Base-by-base conservation (phyloP, 2,888 invertebrate genomes). In the Hofmannophila pseudospretella region DNA sequence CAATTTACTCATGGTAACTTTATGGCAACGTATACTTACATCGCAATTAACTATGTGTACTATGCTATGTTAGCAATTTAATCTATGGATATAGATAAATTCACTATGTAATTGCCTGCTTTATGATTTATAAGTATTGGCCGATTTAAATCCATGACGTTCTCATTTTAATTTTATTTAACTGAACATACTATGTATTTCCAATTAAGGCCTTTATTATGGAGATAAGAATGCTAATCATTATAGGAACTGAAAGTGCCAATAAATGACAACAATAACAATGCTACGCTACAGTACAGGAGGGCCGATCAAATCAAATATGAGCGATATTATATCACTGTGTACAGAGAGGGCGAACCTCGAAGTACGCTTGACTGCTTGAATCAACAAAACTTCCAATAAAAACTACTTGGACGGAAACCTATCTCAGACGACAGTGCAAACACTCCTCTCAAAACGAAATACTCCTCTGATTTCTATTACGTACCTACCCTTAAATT, bases 401-500 rank as follows among this genome's bases (percentile, higher is more conserved):
- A 84, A 81, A 81, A 84, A 82, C 80, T 80, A 82, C 80, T 80
- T 70, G 73, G 70, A 61, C 57, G 58, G 38, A 51, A 51, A 51
- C 49, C 57, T 49, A 52, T 52, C 52, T 47, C 54, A 45, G 57
- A 48, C 52, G 54, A 51, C 54, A 54, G 38, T 34, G 50, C 51
- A 68, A 68, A 67, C 65, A 82, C 76, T 79, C 61, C 56, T 53
- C 57, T 61, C 58, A 51, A n/a, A 49, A 19, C 12, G 60, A 54
- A 58, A 62, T 59, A 58, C 73, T 69, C 68, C 64, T 63, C 59
- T 60, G 59, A 65, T 69, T 70, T 60, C 58, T 64, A 70, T 74
- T 77, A 16, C 5, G 16, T 16, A 23, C 23, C 3, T 23, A 66
- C 79, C 75, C 77, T 78, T 62, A 80, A 80, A 82, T 82, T 80